These are phyloP conservation scores for Lasioglossum lativentre DNA, from an alignment of 2,888 invertebrate species.

Conservation along the genomic window DNA sequence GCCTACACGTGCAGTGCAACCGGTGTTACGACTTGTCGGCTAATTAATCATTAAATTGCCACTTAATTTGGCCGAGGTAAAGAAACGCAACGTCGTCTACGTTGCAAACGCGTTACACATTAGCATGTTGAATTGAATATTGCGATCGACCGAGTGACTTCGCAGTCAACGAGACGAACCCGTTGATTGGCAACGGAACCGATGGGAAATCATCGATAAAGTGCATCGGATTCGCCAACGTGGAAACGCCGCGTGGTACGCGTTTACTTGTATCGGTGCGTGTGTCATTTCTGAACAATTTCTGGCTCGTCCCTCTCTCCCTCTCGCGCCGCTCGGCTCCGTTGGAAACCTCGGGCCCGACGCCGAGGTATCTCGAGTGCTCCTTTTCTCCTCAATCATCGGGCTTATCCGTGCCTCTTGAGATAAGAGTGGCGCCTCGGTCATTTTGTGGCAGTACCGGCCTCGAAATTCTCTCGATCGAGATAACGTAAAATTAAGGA, in stretches of 20 bases:
- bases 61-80: not conserved
- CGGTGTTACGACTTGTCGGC: not conserved
- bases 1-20: not conserved
- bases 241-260: no score
- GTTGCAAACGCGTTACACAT: not conserved
- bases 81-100: not conserved
- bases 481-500: slow-evolving; percentile 73
- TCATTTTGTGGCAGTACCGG: slow-evolving; percentile 75
- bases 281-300: slow-evolving; percentile 64
- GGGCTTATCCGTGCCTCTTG: slow-evolving; percentile 76
- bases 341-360: slow-evolving; percentile 26
- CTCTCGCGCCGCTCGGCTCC: slow-evolving; percentile 12
- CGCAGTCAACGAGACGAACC: not conserved
- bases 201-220: slow-evolving; percentile 25
- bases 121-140: not conserved
- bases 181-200: slow-evolving; percentile 2
- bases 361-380: slow-evolving; percentile 69
- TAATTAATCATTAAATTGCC: not conserved
- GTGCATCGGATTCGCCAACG: slow-evolving; percentile 10
- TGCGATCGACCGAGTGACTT: not conserved
- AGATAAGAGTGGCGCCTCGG: slow-evolving; percentile 81
- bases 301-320: slow-evolving; percentile 8
- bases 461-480: slow-evolving; percentile 67
- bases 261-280: slow-evolving; percentile 26
- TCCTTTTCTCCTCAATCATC: slow-evolving; percentile 76